These are phyloP conservation scores for Danio kyathit DNA, from an alignment of 2,797 vertebrate genomes.

Conservation along the genomic window DNA sequence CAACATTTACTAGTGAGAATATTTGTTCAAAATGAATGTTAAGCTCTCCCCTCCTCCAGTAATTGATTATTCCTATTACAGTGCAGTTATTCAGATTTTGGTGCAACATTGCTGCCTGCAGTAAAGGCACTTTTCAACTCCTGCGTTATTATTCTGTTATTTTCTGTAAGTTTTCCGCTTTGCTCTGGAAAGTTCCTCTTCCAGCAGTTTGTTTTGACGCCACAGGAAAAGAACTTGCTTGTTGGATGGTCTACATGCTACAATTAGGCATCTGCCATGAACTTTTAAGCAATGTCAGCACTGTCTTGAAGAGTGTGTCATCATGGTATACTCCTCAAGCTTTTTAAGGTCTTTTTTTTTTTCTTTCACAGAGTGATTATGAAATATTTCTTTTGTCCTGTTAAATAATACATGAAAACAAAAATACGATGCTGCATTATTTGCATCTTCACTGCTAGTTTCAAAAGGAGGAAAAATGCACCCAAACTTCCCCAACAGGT, in stretches of 20 bases:
- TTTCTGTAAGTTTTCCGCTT: background rate
- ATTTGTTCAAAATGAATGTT: background rate
- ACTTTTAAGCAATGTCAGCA: background rate
- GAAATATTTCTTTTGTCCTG: background rate
- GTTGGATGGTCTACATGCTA: background rate
- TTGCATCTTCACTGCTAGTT: background rate
- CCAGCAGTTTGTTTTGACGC: background rate
- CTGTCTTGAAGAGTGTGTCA: background rate
- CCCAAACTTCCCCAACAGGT: background rate
- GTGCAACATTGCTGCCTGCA: no score
- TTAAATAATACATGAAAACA: background rate
- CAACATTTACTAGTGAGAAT: background rate
- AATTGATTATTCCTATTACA: background rate
- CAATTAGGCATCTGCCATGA: background rate
- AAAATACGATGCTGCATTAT: background rate
- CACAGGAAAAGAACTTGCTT: background rate
- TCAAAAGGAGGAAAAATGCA: slow-evolving; percentile 5
- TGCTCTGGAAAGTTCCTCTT: background rate
- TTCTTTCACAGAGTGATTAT: background rate
- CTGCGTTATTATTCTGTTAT: no score
- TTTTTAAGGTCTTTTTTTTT: background rate
- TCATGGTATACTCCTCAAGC: background rate
- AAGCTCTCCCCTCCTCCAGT: background rate
- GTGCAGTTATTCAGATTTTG: background rate
- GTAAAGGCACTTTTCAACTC: no score